Conservation (phyloP, 30 jellyfish, hydroid and myxozoan species). For the Sanderia malayensis region DNA sequence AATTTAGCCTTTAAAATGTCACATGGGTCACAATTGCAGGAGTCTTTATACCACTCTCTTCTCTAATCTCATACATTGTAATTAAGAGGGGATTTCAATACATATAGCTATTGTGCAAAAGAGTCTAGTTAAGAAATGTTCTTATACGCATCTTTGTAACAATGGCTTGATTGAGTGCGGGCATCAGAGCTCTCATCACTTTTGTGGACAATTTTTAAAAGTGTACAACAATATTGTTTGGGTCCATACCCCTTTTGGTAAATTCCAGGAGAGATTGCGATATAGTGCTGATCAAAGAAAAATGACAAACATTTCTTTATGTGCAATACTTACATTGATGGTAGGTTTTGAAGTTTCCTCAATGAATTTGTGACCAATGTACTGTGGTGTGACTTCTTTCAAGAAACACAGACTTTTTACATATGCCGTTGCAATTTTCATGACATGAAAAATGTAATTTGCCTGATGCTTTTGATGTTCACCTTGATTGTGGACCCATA, state of each 20-base stretch:
- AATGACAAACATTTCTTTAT: too few species aligned
- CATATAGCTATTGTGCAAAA: neutral
- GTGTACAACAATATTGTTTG: too few species aligned
- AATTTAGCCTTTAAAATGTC: too few species aligned
- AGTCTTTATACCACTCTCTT: neutral
- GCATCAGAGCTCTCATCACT: neutral
- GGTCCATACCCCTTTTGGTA: too few species aligned
- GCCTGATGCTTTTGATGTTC: conserved; percentile 17
- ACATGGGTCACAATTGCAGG: too few species aligned
- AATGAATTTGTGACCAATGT: conserved; percentile 18
- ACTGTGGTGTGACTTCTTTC: conserved; percentile 25
- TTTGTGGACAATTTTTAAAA: too few species aligned
- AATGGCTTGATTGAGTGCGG: too few species aligned
- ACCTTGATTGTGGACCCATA: conserved; percentile 18
- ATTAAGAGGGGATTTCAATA: neutral
- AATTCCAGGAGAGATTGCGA: too few species aligned
- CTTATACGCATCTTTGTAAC: too few species aligned
- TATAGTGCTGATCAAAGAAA: too few species aligned
- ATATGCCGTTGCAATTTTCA: conserved; percentile 14
- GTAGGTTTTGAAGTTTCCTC: conserved; percentile 34
- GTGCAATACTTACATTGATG: conserved; percentile 20
- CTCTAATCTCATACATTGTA: neutral
- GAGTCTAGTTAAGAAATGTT: too few species aligned
- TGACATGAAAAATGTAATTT: conserved; percentile 27
- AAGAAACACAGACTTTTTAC: conserved; percentile 18